Percentiles rank a stretch among this genome's conserved stretches.
These are phyloP conservation scores for Nerophis ophidion DNA, from an alignment of 2,113 vertebrate species.

Conservation along the genomic window DNA sequence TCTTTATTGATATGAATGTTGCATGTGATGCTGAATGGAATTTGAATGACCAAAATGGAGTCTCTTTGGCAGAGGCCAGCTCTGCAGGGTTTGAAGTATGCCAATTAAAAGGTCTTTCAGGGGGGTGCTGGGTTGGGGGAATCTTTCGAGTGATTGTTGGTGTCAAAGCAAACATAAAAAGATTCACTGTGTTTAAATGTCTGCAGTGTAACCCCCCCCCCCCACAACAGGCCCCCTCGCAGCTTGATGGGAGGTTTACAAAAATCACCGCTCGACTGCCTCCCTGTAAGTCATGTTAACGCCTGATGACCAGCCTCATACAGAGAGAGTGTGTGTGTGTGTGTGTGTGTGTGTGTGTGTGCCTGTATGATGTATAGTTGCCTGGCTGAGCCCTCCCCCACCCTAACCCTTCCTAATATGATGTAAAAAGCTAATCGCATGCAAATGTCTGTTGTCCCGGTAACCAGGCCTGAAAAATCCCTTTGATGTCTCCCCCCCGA, in stretches of 20 bases:
- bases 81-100: not conserved
- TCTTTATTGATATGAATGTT: not conserved
- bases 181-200: slow-evolving; percentile 20
- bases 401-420: slow-evolving; percentile 76
- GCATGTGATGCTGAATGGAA: not conserved
- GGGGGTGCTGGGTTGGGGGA: too few species aligned
- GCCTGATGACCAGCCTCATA: slow-evolving; percentile 65
- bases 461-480: slow-evolving; percentile 80
- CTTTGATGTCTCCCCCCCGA: slow-evolving; percentile 79
- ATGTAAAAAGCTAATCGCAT: slow-evolving; percentile 84
- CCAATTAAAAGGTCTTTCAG: not conserved
- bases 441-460: slow-evolving; percentile 84
- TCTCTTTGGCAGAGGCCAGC: not conserved
- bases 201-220: slow-evolving; percentile 5
- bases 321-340: slow-evolving; percentile 44
- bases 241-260: slow-evolving; percentile 39
- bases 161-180: too few species aligned
- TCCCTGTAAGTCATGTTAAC: slow-evolving; percentile 68
- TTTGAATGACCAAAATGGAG: not conserved
- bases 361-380: slow-evolving; percentile 63
- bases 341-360: slow-evolving; percentile 29
- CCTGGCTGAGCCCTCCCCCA: slow-evolving; percentile 49
- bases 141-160: too few species aligned
- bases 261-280: slow-evolving; percentile 60
- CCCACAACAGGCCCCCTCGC: not conserved